Evolutionary conservation across 1,140 invertebrate genomes (phyloP).

Genomic region (Scylla paramamosain): DNA sequence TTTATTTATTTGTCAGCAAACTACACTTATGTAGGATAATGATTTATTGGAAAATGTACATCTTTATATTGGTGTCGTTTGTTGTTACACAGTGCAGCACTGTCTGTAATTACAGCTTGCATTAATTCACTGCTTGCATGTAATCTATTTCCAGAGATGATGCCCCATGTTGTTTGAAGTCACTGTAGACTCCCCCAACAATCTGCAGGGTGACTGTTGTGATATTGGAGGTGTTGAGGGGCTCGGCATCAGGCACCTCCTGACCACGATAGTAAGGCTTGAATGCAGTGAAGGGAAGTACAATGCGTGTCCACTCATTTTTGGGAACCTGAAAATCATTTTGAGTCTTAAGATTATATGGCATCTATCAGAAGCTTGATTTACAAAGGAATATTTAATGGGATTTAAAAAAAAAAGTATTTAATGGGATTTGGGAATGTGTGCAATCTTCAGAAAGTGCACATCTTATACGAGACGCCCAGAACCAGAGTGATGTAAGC

Average conservation of each 20-base stretch:
- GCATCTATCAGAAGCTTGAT: neutral
- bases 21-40: too few relatives aligned
- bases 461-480: too few relatives aligned
- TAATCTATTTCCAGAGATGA: constrained; percentile 85
- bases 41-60: too few relatives aligned
- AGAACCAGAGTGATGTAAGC: too few relatives aligned
- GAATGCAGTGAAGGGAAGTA: constrained; percentile 83
- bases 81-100: too few relatives aligned
- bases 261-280: constrained; percentile 85
- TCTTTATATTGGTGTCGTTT: too few relatives aligned
- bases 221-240: constrained; percentile 83
- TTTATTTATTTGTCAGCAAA: too few relatives aligned
- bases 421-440: neutral
- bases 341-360: neutral
- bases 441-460: neutral
- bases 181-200: constrained; percentile 86
- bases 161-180: constrained; percentile 85
- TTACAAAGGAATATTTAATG: neutral
- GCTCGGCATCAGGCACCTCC: constrained; percentile 81
- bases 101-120: too few relatives aligned
- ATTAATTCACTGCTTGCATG: constrained; percentile 78
- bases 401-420: too few relatives aligned
- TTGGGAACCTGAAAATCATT: constrained; percentile 75
- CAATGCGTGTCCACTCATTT: constrained; percentile 82
- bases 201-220: constrained; percentile 86